Evolutionary conservation across 2,797 vertebrate species (phyloP), one percentile per base, ranked within the genome.

Genomic region (Channallabes apus): DNA sequence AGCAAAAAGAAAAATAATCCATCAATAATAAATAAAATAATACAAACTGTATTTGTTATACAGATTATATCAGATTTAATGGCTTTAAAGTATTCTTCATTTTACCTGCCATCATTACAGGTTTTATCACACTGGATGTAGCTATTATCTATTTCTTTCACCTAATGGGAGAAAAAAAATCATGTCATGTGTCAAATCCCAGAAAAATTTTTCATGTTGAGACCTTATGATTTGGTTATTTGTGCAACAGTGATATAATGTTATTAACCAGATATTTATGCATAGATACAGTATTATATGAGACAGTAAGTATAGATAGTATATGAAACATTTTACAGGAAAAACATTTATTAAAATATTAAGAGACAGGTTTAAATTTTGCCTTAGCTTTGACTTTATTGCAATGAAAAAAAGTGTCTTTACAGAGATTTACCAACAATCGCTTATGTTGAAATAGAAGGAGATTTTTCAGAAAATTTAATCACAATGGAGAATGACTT

Each of bases 81-180:
- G 65, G 3, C 0, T 68, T 32, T 32, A 32, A 68, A 68, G 80
- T 6, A n/a, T 38, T 71, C 14, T 59, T 24, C 9, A 46, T 35
- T 58, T 92, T 94, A 96, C 95, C 94, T 92, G 93, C 90, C 94
- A 95, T 96, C 92, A 94, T 95, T 87, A 20, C 20, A 59, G 29
- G 11, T 38, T 41, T 32, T 51, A 24, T 17, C 77, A 61, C 38
- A 51, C 38, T 20, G n/a, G 35, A 65, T 65, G 61, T 20, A 65
- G 9, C 27, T 54, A 46, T 71, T 62, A 20, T 61, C 18, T 71
- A 58, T 69, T 46, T 12, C 41, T 56, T 80, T 35, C 35, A 81
- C 61, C 67, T 80, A 54, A 59, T 20, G 46, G 46, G 46, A 82
- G 69, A 29, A 62, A 83, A 83, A n/a, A 68, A 81, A 81, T 17